These are phyloP conservation scores for Cygnus atratus DNA, from an alignment of 2,113 vertebrate species.

Conservation along the genomic window DNA sequence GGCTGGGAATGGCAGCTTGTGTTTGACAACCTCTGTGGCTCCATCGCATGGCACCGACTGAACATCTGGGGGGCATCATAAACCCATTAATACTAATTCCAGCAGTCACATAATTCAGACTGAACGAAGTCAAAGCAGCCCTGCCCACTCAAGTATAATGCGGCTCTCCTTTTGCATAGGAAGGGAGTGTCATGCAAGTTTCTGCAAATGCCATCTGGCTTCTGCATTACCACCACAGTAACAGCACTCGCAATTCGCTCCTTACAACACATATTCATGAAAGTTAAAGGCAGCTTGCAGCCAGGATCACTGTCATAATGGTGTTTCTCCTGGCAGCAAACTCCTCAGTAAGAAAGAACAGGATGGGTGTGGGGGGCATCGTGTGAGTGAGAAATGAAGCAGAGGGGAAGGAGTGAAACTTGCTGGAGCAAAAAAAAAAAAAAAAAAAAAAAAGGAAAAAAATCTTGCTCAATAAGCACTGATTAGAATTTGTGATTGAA, in stretches of 20 bases:
- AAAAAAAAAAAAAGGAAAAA: no score
- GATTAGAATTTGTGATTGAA: not conserved
- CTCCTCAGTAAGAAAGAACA: not conserved
- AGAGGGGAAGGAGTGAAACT: not conserved
- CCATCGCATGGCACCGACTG: not conserved
- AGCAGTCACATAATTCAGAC: not conserved
- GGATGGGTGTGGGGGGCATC: constrained; percentile 1
- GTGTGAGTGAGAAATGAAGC: not conserved
- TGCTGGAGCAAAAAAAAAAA: not conserved
- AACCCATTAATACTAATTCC: not conserved
- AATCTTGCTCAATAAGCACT: not conserved
- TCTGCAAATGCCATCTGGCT: constrained; percentile 42
- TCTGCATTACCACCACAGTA: constrained; percentile 5
- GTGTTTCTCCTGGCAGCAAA: constrained; percentile 33
- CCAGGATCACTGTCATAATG: not conserved
- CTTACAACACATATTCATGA: not conserved
- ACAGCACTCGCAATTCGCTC: constrained; percentile 19
- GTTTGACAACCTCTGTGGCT: not conserved
- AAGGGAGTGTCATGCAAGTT: not conserved
- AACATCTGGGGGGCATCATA: not conserved
- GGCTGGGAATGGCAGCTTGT: not conserved
- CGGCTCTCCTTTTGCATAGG: not conserved
- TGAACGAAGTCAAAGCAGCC: not conserved
- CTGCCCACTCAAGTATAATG: not conserved
- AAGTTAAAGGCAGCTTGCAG: not conserved